Base-by-base conservation (phyloP, 2,113 vertebrate species). In the Alosa alosa region DNA sequence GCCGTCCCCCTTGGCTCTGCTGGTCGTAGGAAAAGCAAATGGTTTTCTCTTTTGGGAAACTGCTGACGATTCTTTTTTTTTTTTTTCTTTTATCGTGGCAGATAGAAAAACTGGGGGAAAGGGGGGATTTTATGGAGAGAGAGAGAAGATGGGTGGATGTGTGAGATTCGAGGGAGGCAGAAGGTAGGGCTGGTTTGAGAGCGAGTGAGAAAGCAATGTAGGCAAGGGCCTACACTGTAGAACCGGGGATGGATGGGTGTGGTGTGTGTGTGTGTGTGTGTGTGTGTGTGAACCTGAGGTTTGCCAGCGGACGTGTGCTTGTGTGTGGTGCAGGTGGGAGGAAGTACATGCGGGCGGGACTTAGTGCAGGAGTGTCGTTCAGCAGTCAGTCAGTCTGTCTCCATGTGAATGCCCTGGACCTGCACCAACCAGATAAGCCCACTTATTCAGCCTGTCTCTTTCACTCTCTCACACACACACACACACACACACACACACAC, bases 341-440 rank as follows among this genome's bases (percentile, higher is more conserved):
- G 84, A 85, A 84, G 75, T 45, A 83, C 44, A 6, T 78, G 46
- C 57, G 86, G 31, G 68, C 64, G 9, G 25, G 64, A 0, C 10
- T 39, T 36, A 36, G 64, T 36, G 72, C 31, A 78, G 25, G 13
- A 18, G 8, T 15, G 25, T 17, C 25, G 31, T 31, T 31, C 31
- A 31, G 31, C 72, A 17, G 64, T 15, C 52, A 18, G 52, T 25
- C 57, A n/a, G 57, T 64, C 7, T 25, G 64, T 68, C 25, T 31
- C 11, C 84, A 84, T 50, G 31, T 44, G 7, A 39, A 44, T 90
- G 81, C 86, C 72, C 82, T 86, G 88, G 91, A 91, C 89, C 93
- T 94, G 93, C 90, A 90, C 44, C 85, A 81, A 81, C 88, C 89
- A 88, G 91, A 94, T 93, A 93, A 94, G 90, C 89, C 86, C 22